Base-by-base conservation (phyloP, 37 sponge, comb jelly and placozoan species). In the Chondrilla cf. caribensis region DNA sequence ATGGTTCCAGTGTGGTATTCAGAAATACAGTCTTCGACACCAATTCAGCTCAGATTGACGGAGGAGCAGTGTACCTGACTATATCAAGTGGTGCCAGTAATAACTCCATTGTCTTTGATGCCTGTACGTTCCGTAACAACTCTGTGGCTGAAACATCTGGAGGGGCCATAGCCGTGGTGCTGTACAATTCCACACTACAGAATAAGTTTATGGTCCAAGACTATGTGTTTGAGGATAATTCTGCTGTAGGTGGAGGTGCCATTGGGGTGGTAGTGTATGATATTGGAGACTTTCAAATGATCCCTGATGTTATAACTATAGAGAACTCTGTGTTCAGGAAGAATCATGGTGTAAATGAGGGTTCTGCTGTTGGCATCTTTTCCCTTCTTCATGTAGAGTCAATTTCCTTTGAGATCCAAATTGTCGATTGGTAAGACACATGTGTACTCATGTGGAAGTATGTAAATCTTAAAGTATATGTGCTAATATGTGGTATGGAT, bases 291-390 rank as follows among this genome's bases (percentile, higher is more conserved):
- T 47, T 11, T 47, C 9, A 47, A 47, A 6, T 14, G 51, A 47
- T 14, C 11, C 92, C 88, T 2, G 92, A 91, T 58, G 33, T 2
- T 17, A 60, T 92, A 5, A 70, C 24, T 7, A 83, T 92, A 79
- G 76, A 33, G 28, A 70, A 81, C 39, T 88, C 89, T 25, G 19
- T 0, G 5, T 92, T 92, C 57, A n/a, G 39, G 8, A 31, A 25
- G 24, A 92, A 92, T 77, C 39, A 66, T 36, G 93, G 89, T 18
- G 0, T 57, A 17, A 84, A 78, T 28, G 93, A 93, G 22, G 90
- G 93, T 14, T 88, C 93, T 21, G 90, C 90, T 71, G 87, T 93
- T 29, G 90, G 93, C 0, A 67, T 93, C 32, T 89, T 93, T 54
- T 89, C 93, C 17, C 60, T 89, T 29, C 82, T 89, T 32, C 87